Evolutionary conservation across 2,797 vertebrate genomes (phyloP), one percentile per base, ranked within the genome.

Genomic region (Chelonia mydas): DNA sequence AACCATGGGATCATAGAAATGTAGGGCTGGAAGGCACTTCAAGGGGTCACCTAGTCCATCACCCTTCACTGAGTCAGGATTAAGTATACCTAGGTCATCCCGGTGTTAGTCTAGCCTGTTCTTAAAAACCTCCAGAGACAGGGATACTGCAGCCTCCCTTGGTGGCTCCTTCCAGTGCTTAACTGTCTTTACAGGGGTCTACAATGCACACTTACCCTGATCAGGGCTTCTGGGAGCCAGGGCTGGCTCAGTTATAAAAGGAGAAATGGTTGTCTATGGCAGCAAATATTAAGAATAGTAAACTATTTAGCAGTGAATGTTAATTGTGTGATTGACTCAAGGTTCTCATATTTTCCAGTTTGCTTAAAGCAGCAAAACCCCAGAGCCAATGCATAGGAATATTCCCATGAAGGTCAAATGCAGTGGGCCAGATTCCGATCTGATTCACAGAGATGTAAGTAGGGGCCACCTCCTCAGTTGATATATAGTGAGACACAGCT

Each of bases 1-100:
- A 54, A 45, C 1, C 0, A 1, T 1, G 55, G 41, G 41, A n/a
- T n/a, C n/a, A n/a, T n/a, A n/a, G n/a, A 57, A 57, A 57, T 57
- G 55, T 25, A 57, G 55, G 25, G 55, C 54, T 57, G 27, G 11
- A 11, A 27, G 55, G 25, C 25, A 57, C 11, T 9, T 57, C 25
- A 57, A 57, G 55, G 25, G 55, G 55, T 28, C 27, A 8, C 25
- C 27, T 57, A 57, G 8, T 57, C 55, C 55, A 57, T 57, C 55
- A 55, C 41, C 41, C 41, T 41, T 41, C 41, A 41, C 41, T 41
- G 41, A 41, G 41, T 41, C 41, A 41, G 41, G 25, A 28, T 57
- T 57, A 57, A 57, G 25, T 28, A 57, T 28, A 57, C 9, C 11
- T 25, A 28, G 8, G 9, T 28, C 27, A 28, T 57, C 27, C 23